Percentiles rank a stretch among this genome's conserved stretches.
Conservation (phyloP, 2,888 invertebrate genomes). For the Hirtodrosophila histrioides region DNA sequence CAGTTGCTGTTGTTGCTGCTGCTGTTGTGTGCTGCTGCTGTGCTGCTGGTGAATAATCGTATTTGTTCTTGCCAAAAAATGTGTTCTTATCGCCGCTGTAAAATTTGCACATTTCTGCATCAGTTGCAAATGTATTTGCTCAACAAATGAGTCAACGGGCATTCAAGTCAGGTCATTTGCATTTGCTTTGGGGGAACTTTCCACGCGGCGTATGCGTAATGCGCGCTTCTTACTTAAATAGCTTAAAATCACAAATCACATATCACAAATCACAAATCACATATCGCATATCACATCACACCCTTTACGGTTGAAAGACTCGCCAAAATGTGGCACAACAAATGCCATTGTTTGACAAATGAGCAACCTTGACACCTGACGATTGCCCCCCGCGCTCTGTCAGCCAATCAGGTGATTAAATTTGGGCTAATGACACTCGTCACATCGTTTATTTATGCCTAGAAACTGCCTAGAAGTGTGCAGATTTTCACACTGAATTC, state of each 20-base stretch:
- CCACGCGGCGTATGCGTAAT: constrained; percentile 54
- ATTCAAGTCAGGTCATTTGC: constrained; percentile 55
- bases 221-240: constrained; percentile 30
- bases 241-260: constrained; percentile 5
- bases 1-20: constrained; percentile 17
- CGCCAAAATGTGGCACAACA: constrained; percentile 31
- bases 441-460: constrained; percentile 1
- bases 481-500: no score
- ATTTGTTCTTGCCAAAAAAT: constrained; percentile 46
- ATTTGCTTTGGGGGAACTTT: constrained; percentile 50
- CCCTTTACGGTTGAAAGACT: constrained; percentile 23
- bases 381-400: background rate
- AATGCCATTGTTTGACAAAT: constrained; percentile 63
- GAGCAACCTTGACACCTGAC: constrained; percentile 58
- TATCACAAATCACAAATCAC: constrained; percentile 10
- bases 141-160: constrained; percentile 48
- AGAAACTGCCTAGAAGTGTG: no score
- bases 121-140: constrained; percentile 70
- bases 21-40: constrained; percentile 8
- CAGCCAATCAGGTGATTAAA: constrained; percentile 14
- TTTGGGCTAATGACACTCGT: background rate
- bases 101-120: constrained; percentile 79
- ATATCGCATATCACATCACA: constrained; percentile 21
- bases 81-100: constrained; percentile 46
- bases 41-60: constrained; percentile 46